Base-by-base conservation (phyloP, 2,888 invertebrate genomes). In the Oxyscelio sp. region DNA sequence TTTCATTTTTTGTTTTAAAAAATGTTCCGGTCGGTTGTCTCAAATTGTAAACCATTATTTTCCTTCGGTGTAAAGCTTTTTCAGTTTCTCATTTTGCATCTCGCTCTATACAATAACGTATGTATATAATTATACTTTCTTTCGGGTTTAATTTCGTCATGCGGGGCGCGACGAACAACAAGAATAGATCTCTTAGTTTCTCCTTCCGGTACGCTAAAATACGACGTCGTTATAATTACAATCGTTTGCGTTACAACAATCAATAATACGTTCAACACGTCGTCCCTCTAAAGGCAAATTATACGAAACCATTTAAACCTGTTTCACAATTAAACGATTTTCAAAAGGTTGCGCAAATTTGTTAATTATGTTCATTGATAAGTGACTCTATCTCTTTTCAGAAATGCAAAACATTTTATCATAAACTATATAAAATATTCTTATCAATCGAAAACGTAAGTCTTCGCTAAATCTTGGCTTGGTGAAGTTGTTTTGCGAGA, bases 101-200 rank as follows among this genome's bases (percentile, higher is more conserved):
- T 43, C n/a, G n/a, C 34, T 56, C 54, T 65, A 71, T 71, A 71
- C 50, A 79, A 34, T 34, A 79, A 65, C 65, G 27, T 63, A 65
- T 65, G 38, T 52, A 61, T 71, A 71, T 66, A 73, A 58, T 65
- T 81, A 71, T 82, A 82, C 77, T 82, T 82, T 82, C 82, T 82
- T 75, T 77, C n/a, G 65, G 58, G 40, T 82, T 75, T 45, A 75
- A 65, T 77, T 77, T 82, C 82, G 82, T 56, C 82, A 82, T 82
- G 82, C 77, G 58, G 70, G 24, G 77, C 77, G 82, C 82, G 77
- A 77, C 71, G 75, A 82, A 71, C 77, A 82, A 82, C 82, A 77
- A 75, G 70, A 70, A 75, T 82, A 82, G 38, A 66, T 71, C 66
- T 77, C 22, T 70, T 70, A 63, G 21, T 74, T 52, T 59, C 34